Conservation (phyloP, 2,113 vertebrate genomes). For the Eupsittula cactorum region DNA sequence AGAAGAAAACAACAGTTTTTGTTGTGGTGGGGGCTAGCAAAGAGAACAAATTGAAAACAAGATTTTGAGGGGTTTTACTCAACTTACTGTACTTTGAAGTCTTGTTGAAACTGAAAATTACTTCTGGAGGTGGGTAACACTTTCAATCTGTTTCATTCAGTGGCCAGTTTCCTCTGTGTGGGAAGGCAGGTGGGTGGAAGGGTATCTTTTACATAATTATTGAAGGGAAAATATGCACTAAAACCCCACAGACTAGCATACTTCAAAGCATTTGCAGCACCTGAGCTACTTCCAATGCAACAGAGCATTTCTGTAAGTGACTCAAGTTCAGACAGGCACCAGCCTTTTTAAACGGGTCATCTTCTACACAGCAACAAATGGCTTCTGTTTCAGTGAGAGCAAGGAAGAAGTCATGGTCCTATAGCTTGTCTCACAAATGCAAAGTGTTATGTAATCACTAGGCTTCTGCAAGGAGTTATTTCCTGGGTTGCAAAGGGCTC, state of each 20-base stretch:
- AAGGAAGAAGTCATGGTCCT: neutral
- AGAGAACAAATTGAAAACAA: neutral
- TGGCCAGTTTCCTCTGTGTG: neutral
- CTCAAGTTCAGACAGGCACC: neutral
- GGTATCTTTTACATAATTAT: neutral
- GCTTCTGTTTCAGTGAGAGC: neutral
- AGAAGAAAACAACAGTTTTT: neutral
- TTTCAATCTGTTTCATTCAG: neutral
- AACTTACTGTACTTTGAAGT: neutral
- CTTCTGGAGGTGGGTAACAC: neutral
- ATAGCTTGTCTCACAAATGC: neutral
- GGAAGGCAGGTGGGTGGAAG: neutral
- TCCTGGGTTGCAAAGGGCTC: neutral
- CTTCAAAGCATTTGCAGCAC: neutral
- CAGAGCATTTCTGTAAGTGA: neutral
- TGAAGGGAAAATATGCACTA: constrained; percentile 14
- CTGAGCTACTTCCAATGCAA: neutral
- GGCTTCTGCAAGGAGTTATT: neutral
- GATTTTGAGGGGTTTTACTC: neutral
- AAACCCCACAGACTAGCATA: neutral
- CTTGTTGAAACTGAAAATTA: neutral
- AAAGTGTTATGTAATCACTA: neutral
- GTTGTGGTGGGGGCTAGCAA: neutral
- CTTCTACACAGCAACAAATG: neutral
- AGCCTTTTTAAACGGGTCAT: neutral